Base-by-base conservation (phyloP, 1,140 invertebrate species). In the Macrostomum lignano region DNA sequence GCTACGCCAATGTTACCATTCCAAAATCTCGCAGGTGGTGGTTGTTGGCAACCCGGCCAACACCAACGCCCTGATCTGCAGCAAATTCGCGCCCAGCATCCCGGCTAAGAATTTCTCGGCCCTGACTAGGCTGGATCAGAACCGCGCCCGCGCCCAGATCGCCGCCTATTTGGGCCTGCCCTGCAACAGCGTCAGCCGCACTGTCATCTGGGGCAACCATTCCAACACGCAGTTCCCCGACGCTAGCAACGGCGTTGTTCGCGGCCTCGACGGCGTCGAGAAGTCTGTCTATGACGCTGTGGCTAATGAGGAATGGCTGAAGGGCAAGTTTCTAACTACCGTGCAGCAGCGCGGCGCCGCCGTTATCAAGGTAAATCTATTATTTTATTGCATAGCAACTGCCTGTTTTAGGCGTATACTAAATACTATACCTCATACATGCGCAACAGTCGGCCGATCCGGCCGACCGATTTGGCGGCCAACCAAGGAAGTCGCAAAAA, bases 21-120 rank as follows among this genome's bases (percentile, higher is more conserved):
- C n/a, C n/a, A n/a, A n/a, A n/a, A n/a, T n/a, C n/a, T n/a, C n/a
- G n/a, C n/a, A n/a, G n/a, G n/a, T n/a, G 13, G 59, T 98, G 11
- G 86, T 98, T 25, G 88, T 98, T 46, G 91, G 91, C 22, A 98
- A 99, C 58, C 91, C 91, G 29, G 91, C 91, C 0, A 98, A 98
- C 51, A 98, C 91, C 1, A 99, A 98, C 65, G 86, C 86, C 11
- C 61, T 86, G 7, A 81, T 99, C 41, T 84, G 78, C 47, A 74
- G 78, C 2, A 75, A 81, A 47, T 93, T 86, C 58, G 55, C 52
- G 14, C 82, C 81, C 21, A 79, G 76, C 3, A 94, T 98, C 55
- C 86, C 88, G 10, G 72, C 72, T 42, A 70, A 81, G 51, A 96
- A 94, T 55, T 94, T 98, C 51, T 76, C 77, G 29, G 88, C 86